A percentile compares a stretch with the other conserved stretches of the same genome.
Conservation (phyloP, 1,140 invertebrate genomes). For the Heliothis virescens region DNA sequence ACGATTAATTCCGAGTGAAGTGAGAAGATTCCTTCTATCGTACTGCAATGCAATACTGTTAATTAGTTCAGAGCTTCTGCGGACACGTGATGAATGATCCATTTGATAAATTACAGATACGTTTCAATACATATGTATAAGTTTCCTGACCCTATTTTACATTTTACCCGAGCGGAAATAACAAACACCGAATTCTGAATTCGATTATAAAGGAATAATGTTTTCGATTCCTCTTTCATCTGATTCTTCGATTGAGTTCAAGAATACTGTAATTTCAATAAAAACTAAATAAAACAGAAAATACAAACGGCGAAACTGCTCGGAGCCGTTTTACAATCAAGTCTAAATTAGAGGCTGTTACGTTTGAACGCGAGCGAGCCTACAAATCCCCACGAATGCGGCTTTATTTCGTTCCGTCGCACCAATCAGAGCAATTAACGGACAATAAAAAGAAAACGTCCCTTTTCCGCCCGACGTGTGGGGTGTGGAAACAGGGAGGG, state of each 20-base stretch:
- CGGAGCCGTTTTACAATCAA: constrained; percentile 59
- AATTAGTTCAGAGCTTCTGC: constrained; percentile 52
- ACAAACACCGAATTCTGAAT: constrained; percentile 34
- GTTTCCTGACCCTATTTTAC: constrained; percentile 18
- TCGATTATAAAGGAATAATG: constrained; percentile 40
- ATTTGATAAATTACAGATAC: constrained; percentile 51
- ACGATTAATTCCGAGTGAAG: constrained; percentile 49
- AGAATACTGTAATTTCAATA: constrained; percentile 46
- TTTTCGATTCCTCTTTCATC: constrained; percentile 19
- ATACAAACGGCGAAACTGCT: constrained; percentile 51
- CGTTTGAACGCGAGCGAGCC: constrained; percentile 58
- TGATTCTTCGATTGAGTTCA: constrained; percentile 12
- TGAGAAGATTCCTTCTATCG: constrained; percentile 44
- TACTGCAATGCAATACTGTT: constrained; percentile 47
- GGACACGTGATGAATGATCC: constrained; percentile 52
- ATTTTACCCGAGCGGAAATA: constrained; percentile 13
- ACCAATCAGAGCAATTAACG: constrained; percentile 77
- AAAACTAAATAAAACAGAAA: constrained; percentile 40
- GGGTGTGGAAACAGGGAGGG: constrained; percentile 44
- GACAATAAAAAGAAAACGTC: constrained; percentile 66
- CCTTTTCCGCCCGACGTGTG: constrained; percentile 57
- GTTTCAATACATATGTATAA: constrained; percentile 43
- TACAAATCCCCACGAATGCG: constrained; percentile 65
- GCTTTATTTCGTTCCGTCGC: constrained; percentile 70
- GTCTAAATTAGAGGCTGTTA: constrained; percentile 63